Evolutionary conservation across 1,140 invertebrate species (phyloP), one percentile per base, ranked within the genome.

Genomic region (Halesus radiatus): DNA sequence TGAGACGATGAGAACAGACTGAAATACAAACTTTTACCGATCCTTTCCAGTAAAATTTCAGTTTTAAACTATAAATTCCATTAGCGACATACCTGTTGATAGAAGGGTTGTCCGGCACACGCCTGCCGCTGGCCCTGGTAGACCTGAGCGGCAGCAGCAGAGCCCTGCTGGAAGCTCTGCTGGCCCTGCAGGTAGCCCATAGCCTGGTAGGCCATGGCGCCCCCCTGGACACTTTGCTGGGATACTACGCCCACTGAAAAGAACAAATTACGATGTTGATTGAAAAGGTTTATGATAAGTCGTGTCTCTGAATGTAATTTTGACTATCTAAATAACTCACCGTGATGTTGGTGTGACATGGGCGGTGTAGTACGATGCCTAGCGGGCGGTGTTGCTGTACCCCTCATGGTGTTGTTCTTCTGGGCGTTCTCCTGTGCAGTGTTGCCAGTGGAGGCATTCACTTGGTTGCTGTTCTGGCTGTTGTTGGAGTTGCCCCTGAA

Each of bases 281-380:
- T 45, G 10, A 45, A 45, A 45, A 45, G 37, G 37, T 45, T 45
- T 13, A 45, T 45, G 37, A 45, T 45, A 45, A 10, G 10, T 10
- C 13, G 37, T 8, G 37, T 45, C 37, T 45, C 8, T 10, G 8
- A 13, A 45, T 45, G 37, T 45, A 5, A 45, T 45, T 45, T 45
- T 45, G 32, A 37, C 26, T 37, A 6, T 37, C 8, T 45, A 45
- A 45, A 45, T 45, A 45, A 45, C 45, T 80, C 76, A 88, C 87
- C 86, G 78, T 88, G 87, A 32, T 86, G 84, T 80, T 86, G 86
- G 82, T 87, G 87, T 10, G 80, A 80, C 53, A 85, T 83, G 76
- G 88, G 88, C n/a, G 89, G 89, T 75, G 88, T 90, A 79, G 87
- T 87, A 68, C 89, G 87, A 77, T 87, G 87, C 0, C 88, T 78